Base-by-base conservation (phyloP, 2,888 invertebrate species). In the Dicyrtomina minuta region DNA sequence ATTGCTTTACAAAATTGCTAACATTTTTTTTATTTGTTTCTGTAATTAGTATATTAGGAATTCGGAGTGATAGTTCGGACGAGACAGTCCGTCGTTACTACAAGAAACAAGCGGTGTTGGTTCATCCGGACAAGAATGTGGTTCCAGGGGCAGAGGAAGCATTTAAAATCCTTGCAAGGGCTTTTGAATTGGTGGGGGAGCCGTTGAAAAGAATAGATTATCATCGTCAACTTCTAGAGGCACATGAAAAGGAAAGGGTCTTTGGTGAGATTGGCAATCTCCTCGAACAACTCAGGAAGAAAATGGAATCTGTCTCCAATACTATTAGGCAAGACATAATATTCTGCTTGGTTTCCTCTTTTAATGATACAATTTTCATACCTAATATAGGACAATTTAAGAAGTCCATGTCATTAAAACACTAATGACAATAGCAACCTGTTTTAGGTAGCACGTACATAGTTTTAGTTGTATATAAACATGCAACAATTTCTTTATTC, bases 71-170 rank as follows among this genome's bases (percentile, higher is more conserved):
- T 71, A 93, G 94, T 81, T 88, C 91, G 15, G 96, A 96, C 81
- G 95, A 96, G 77, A 95, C 96, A 80, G 93, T 97, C 79, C 92
- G 93, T 81, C 90, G 92, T 79, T 95, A 96, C 84, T 96, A 96
- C 83, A 90, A 94, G 80, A 87, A 91, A 79, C 95, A 96, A 82
- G 96, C 95, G 10, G 91, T 96, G 79, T 85, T 96, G 46, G 96
- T 96, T 44, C 96, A 96, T 84, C 96, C 96, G 0, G 96, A 96
- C 81, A 96, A 96, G 84, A 96, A 96, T 82, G 91, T 90, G 80
- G 93, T 93, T 81, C 92, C 94, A 4, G 96, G 96, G 39, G 95
- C 96, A 0, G 96, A 96, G 81, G 96, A 96, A 83, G 95, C 96
- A 44, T 96, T 96, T 82, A 96, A 96, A 84, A 95, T 96, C 81